Conservation (phyloP, 2,797 vertebrate genomes). For the Hemibagrus guttatus region DNA sequence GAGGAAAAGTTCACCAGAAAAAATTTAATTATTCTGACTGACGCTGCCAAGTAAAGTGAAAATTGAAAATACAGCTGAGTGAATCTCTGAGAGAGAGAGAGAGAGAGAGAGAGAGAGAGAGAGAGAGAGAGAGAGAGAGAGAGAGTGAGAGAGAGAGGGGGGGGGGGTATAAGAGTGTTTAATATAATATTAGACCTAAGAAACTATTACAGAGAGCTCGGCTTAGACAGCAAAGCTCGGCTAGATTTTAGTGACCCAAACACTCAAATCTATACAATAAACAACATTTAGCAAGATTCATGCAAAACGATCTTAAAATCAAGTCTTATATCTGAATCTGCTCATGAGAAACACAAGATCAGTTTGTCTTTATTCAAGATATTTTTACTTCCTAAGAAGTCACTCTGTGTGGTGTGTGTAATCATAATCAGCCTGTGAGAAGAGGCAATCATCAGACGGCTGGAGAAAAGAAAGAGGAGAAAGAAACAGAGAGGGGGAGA, state of each 20-base stretch:
- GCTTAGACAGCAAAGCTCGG: no score
- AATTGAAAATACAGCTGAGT: constrained; percentile 38
- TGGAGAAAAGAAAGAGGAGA: not conserved
- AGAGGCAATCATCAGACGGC: not conserved
- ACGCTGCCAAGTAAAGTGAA: constrained; percentile 49
- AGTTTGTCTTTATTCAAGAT: not conserved
- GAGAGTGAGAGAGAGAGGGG: not conserved
- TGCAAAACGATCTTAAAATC: not conserved
- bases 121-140: not conserved
- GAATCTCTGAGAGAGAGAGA: not conserved
- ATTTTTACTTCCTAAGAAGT: not conserved
- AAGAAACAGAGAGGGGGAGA: not conserved
- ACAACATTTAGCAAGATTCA: not conserved
- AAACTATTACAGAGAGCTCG: not conserved
- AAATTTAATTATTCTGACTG: constrained; percentile 47
- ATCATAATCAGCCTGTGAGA: constrained; percentile 8
- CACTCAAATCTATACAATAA: not conserved
- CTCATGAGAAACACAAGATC: not conserved
- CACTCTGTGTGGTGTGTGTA: not conserved
- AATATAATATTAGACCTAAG: not conserved
- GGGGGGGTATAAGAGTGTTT: no score
- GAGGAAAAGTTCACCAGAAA: constrained; percentile 36
- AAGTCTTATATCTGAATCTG: not conserved
- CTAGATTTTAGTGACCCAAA: not conserved
- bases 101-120: not conserved